These are phyloP conservation scores for Gymnosoma rotundatum DNA, from an alignment of 2,888 invertebrate genomes.

Conservation along the genomic window DNA sequence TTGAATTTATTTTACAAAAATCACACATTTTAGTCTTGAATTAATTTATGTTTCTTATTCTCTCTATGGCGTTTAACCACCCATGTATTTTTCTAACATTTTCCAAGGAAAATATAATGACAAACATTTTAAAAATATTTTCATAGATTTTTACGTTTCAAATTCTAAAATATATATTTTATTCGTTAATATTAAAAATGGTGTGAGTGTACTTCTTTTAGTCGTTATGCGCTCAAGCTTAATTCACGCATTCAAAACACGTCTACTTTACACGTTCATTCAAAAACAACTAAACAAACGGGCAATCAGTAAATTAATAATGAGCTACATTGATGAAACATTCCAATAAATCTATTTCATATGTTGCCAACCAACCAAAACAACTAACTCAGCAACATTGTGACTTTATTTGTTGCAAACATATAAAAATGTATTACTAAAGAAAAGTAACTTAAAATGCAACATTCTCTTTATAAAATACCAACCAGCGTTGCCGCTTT, in stretches of 20 bases:
- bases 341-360: constrained; percentile 78
- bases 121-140: background rate
- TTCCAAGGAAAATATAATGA: constrained; percentile 74
- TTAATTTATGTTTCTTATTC: constrained; percentile 11
- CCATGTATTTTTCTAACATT: constrained; percentile 76
- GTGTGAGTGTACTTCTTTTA: constrained; percentile 42
- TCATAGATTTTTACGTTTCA: constrained; percentile 33
- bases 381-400: constrained; percentile 57
- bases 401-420: background rate
- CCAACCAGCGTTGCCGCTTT: too few relatives aligned
- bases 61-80: constrained; percentile 28
- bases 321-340: constrained; percentile 78
- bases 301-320: constrained; percentile 75
- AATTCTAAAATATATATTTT: constrained; percentile 6
- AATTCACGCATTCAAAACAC: constrained; percentile 25
- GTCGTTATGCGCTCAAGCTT: constrained; percentile 38
- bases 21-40: constrained; percentile 16
- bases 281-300: constrained; percentile 80
- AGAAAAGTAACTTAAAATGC: constrained; percentile 54
- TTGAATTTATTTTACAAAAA: constrained; percentile 7
- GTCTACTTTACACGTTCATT: constrained; percentile 82
- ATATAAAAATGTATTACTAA: constrained; percentile 69
- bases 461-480: constrained; percentile 11
- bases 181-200: constrained; percentile 37
- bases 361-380: constrained; percentile 72